Percentiles rank a stretch among this genome's conserved stretches.
phyloP scores from a whole-genome alignment of 2,888 invertebrate species.

The Syritta pipiens region DNA sequence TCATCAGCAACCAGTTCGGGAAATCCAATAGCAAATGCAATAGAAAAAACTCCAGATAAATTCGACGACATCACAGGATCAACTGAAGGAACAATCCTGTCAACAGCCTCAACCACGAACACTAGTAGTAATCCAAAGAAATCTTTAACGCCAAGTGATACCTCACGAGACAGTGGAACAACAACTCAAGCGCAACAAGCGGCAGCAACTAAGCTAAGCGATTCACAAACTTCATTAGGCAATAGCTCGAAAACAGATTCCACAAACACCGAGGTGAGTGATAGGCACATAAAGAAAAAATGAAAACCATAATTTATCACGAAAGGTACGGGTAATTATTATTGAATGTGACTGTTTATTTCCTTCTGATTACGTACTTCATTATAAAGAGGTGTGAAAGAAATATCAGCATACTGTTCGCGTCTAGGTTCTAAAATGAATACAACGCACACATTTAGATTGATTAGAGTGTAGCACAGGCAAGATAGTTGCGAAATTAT shows the following conservation, averaged over 20 bases:
- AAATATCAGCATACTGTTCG: no score
- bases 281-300: background rate
- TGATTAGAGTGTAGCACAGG: no score
- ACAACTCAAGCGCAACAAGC: constrained; percentile 38
- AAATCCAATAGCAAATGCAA: constrained; percentile 20
- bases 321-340: background rate
- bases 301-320: background rate
- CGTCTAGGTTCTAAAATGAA: no score
- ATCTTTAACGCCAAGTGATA: constrained; percentile 76
- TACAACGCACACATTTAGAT: no score
- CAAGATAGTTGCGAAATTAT: no score
- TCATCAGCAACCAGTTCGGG: constrained; percentile 54
- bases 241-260: constrained; percentile 61
- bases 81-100: constrained; percentile 13
- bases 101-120: background rate
- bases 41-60: background rate
- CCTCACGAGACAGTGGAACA: constrained; percentile 77
- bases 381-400: no score
- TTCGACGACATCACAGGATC: constrained; percentile 6
- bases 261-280: constrained; percentile 67
- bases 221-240: constrained; percentile 56
- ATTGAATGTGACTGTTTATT: background rate
- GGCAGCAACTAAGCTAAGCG: constrained; percentile 36
- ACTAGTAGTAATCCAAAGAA: constrained; percentile 72
- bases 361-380: no score